A percentile compares a stretch with the other conserved stretches of the same genome.
phyloP scores from a whole-genome alignment of 1,140 invertebrate species.

The Brachionus angularis region DNA sequence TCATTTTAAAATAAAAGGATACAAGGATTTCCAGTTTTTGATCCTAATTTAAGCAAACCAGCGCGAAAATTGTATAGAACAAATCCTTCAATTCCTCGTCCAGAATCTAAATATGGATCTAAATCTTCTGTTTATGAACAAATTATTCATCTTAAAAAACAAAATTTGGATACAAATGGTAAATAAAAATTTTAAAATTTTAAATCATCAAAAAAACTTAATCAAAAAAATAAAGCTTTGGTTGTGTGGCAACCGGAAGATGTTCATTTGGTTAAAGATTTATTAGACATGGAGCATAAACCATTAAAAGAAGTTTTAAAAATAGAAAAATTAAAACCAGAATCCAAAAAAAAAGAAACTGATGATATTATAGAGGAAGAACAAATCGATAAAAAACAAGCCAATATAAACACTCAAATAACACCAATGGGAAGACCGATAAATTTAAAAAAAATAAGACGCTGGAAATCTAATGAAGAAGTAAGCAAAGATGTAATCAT shows the following conservation, averaged over 20 bases:
- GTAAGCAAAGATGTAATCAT: neutral
- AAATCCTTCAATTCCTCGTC: conserved; percentile 38
- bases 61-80: conserved; percentile 27
- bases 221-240: no score
- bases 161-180: conserved; percentile 27
- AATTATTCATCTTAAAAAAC: conserved; percentile 23
- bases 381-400: neutral
- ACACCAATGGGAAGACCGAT: conserved; percentile 37
- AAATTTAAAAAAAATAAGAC: neutral
- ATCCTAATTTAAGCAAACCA: conserved; percentile 15
- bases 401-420: conserved; percentile 21
- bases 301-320: conserved; percentile 3
- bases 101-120: conserved; percentile 31
- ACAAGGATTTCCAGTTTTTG: conserved; percentile 20
- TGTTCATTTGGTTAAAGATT: neutral
- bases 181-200: neutral
- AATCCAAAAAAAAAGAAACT: conserved; percentile 7
- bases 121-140: conserved; percentile 23
- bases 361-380: neutral
- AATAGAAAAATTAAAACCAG: conserved; percentile 13
- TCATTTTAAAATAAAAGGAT: conserved; percentile 1
- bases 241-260: conserved; percentile 31
- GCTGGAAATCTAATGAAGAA: conserved; percentile 1
- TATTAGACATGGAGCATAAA: conserved; percentile 9
- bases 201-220: neutral